Evolutionary conservation across 2,888 invertebrate species (phyloP), one percentile per base, ranked within the genome.

Genomic region (Papilio elwesi): DNA sequence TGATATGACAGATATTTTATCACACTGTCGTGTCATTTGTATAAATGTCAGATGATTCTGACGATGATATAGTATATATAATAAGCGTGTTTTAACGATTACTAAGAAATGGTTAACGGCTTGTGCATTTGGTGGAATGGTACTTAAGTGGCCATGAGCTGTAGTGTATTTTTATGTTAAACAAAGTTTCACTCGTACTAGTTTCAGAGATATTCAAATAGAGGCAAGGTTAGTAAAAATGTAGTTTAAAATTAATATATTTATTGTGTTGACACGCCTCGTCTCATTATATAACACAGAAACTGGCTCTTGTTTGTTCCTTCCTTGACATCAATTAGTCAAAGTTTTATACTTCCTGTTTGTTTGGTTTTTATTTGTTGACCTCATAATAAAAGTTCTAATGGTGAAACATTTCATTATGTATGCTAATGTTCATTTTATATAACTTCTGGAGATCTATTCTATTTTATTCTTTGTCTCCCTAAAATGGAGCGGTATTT

Each of bases 211-310:
- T 7, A 4, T 53, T 53, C 16, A 36, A 13, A 57, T 13, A 36
- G 36, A 57, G 36, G 12, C 36, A 2, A 57, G 57, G 57, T 57
- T 8, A 36, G 12, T 36, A 2, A 26, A 26, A 26, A 26, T 26
- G 26, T 26, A 26, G 36, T 12, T 26, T 57, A 13, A 36, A 57
- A 36, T 36, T 13, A 12, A 36, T 36, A 57, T 13, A 57, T 36
- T 57, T 36, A 57, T 13, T 13, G 26, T 57, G 57, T 36, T 36
- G 11, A 57, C 57, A 16, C 10, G 16, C 26, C 13, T 36, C 57
- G 57, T 36, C 57, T 57, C 57, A 57, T 57, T 57, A 57, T 57
- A 12, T 57, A 57, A 57, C 36, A 57, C 26, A 36, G 26, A 26
- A 26, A 13, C 13, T 57, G 26, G 26, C 57, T 57, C 57, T 57